Evolutionary conservation across 2,888 invertebrate species (phyloP).

Genomic region (Cerastoderma edule): DNA sequence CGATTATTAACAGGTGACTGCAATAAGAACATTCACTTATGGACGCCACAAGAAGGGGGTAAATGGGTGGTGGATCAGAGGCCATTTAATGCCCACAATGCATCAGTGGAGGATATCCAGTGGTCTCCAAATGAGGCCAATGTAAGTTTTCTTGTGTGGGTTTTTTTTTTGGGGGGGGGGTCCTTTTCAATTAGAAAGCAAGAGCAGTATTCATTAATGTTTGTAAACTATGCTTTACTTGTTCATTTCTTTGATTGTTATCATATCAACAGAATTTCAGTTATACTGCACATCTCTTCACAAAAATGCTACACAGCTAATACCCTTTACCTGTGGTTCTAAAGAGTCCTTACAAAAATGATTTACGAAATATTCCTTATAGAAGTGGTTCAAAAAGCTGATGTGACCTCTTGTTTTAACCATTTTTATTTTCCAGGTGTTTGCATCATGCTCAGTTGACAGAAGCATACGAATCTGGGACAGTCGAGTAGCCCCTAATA

Average conservation of each 20-base stretch:
- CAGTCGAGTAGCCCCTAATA: slow-evolving; percentile 91
- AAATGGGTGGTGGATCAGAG: slow-evolving; percentile 96
- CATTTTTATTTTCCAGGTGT: slow-evolving; percentile 77
- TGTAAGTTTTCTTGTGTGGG: slow-evolving; percentile 84
- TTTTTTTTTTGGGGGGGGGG: no score
- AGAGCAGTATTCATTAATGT: no score
- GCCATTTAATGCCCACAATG: slow-evolving; percentile 93
- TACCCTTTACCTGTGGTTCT: no score
- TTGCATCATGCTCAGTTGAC: slow-evolving; percentile 86
- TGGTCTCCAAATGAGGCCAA: slow-evolving; percentile 98
- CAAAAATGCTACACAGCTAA: no score
- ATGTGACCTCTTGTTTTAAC: background rate
- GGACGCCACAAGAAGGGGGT: slow-evolving; percentile 92
- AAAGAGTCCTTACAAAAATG: no score
- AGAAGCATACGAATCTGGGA: slow-evolving; percentile 96
- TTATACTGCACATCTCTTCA: background rate
- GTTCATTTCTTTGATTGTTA: background rate
- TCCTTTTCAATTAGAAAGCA: no score
- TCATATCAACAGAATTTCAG: background rate
- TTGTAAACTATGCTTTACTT: background rate
- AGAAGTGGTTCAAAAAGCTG: background rate
- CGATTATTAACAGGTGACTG: slow-evolving; percentile 96
- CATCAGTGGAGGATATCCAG: slow-evolving; percentile 98
- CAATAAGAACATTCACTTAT: slow-evolving; percentile 95
- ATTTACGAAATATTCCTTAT: no score